phyloP scores from a whole-genome alignment of 2,113 vertebrate species.

The Phaethon lepturus region DNA sequence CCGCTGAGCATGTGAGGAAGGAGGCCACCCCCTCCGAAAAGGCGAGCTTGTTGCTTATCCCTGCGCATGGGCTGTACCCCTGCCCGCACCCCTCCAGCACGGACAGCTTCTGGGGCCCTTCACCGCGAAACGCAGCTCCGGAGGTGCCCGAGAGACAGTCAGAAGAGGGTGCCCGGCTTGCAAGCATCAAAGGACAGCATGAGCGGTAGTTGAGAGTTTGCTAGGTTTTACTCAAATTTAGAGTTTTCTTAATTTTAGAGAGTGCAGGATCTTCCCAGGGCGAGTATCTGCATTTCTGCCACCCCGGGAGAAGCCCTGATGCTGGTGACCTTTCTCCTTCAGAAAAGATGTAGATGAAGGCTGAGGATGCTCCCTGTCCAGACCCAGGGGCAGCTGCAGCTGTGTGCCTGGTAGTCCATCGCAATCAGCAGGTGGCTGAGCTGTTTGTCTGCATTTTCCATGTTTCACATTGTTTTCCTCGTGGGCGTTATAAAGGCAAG shows the following conservation, averaged over 20 bases:
- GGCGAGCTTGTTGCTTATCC: fast-evolving
- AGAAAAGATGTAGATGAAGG: background rate
- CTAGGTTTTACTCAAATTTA: background rate
- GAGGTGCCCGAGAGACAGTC: background rate
- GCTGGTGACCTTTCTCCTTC: background rate
- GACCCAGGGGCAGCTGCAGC: background rate
- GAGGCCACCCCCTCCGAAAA: background rate
- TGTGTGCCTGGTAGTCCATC: background rate
- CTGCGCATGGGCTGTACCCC: background rate
- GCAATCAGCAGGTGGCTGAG: conserved; percentile 30
- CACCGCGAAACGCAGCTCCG: fast-evolving
- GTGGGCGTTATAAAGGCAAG: background rate
- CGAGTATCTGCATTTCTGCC: background rate
- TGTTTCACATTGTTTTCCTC: background rate
- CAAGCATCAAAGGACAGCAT: background rate
- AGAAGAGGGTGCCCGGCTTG: fast-evolving
- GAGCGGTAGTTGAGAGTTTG: background rate
- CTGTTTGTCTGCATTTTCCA: background rate
- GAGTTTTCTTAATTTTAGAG: background rate
- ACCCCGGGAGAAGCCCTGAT: background rate
- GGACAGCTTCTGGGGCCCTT: background rate
- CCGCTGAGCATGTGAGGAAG: background rate
- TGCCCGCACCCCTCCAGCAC: fast-evolving
- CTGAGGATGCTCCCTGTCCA: background rate
- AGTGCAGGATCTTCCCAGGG: background rate